phyloP scores from a whole-genome alignment of 2,797 vertebrate genomes.

The Bufotes viridis region DNA sequence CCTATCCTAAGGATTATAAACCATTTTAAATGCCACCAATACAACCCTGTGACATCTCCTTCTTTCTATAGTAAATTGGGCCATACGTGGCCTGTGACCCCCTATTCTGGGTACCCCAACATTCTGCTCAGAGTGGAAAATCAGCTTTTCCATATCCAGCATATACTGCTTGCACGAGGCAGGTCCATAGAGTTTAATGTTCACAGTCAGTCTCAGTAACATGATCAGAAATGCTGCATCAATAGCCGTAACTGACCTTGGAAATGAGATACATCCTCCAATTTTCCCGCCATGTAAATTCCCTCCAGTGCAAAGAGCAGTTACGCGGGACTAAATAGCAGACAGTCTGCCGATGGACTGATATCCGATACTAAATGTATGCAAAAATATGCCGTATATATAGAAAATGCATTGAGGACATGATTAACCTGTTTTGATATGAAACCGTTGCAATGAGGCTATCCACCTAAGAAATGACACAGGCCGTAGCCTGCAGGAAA shows the following conservation, averaged over 20 bases:
- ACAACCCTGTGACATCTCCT: too few species aligned
- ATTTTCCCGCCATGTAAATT: constrained; percentile 34
- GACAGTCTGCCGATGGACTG: neutral
- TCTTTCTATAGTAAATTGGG: too few species aligned
- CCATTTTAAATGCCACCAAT: too few species aligned
- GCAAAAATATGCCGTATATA: constrained; percentile 4
- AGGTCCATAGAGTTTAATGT: neutral
- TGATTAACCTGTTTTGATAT: neutral
- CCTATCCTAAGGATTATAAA: too few species aligned
- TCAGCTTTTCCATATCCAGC: neutral
- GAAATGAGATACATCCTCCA: constrained; percentile 22
- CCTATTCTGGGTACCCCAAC: neutral
- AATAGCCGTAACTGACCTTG: constrained; percentile 3
- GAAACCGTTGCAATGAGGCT: neutral
- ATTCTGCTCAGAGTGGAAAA: neutral
- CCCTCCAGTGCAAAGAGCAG: neutral
- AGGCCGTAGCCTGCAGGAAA: neutral
- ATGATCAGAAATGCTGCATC: constrained; percentile 2
- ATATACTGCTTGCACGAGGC: too few species aligned
- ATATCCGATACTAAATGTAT: constrained; percentile 9
- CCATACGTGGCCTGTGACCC: neutral
- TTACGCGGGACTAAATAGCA: neutral
- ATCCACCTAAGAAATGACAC: neutral
- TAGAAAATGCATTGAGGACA: neutral
- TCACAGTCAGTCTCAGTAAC: neutral